These are phyloP conservation scores for Aurelia sp. DNA, from an alignment of 30 jellyfish, hydroid and myxozoan genomes.

Conservation along the genomic window DNA sequence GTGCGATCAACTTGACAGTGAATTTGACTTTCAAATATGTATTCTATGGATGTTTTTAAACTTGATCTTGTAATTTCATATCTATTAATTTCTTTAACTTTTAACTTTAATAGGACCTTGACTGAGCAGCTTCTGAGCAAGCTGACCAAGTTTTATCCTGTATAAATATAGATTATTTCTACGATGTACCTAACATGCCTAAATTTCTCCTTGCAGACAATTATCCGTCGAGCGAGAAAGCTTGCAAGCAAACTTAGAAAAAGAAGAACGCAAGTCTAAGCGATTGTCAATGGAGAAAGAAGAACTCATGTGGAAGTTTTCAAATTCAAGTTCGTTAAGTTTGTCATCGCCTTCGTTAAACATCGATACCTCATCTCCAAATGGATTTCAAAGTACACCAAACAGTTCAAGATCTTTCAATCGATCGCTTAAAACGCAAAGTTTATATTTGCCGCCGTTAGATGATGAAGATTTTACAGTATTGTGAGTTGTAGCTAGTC, in stretches of 20 bases:
- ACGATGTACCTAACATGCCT: no score
- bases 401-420: constrained; percentile 48
- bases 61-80: no score
- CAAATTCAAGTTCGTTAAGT: constrained; percentile 75
- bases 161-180: no score
- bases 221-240: constrained; percentile 93
- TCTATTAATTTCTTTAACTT: no score
- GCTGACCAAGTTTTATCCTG: no score
- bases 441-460: constrained; percentile 73
- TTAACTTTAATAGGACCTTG: no score
- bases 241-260: constrained; percentile 80
- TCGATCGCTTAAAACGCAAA: constrained; percentile 57
- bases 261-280: constrained; percentile 83
- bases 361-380: constrained; percentile 57
- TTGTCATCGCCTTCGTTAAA: constrained; percentile 74
- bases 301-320: constrained; percentile 94
- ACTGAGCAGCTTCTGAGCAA: no score
- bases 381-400: constrained; percentile 81
- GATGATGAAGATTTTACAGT: constrained; percentile 78
- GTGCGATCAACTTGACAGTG: no score
- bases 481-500: constrained; percentile 1
- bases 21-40: no score
- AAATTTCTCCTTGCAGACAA: constrained; percentile 63
- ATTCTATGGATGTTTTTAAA: no score
- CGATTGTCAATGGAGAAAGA: constrained; percentile 98